phyloP scores from a whole-genome alignment of 2,113 vertebrate genomes.

The Eudyptes chrysolophus region DNA sequence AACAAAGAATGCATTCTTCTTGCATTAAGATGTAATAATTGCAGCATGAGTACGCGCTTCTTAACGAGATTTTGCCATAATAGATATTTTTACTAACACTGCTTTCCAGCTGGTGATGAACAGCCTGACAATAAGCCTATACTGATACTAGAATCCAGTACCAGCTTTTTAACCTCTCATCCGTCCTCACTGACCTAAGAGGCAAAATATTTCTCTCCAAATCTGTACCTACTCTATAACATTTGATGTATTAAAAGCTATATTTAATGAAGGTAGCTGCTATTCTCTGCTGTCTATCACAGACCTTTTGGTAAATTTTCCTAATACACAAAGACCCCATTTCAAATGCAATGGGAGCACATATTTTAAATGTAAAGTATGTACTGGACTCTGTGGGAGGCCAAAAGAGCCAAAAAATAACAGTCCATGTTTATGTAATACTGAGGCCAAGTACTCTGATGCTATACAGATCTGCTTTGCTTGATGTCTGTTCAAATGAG shows the following conservation, averaged over 20 bases:
- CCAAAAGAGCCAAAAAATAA: background rate
- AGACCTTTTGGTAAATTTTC: background rate
- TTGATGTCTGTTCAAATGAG: background rate
- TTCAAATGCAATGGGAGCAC: background rate
- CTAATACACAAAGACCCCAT: background rate
- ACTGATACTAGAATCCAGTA: background rate
- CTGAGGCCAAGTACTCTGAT: background rate
- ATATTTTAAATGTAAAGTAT: background rate
- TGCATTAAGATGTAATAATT: background rate
- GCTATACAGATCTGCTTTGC: background rate
- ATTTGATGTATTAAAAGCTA: background rate
- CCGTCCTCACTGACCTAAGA: background rate
- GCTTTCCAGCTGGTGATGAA: background rate
- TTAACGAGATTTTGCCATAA: background rate
- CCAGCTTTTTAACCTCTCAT: background rate
- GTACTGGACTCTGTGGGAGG: background rate
- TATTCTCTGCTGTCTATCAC: background rate
- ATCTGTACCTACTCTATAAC: background rate
- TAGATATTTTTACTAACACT: background rate
- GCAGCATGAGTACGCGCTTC: background rate
- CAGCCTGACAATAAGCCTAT: background rate
- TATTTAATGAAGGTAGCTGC: background rate
- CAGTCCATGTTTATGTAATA: background rate
- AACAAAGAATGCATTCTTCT: background rate
- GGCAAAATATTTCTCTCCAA: background rate